Evolutionary conservation across 2,113 vertebrate species (phyloP).

Genomic region (Colius striatus): DNA sequence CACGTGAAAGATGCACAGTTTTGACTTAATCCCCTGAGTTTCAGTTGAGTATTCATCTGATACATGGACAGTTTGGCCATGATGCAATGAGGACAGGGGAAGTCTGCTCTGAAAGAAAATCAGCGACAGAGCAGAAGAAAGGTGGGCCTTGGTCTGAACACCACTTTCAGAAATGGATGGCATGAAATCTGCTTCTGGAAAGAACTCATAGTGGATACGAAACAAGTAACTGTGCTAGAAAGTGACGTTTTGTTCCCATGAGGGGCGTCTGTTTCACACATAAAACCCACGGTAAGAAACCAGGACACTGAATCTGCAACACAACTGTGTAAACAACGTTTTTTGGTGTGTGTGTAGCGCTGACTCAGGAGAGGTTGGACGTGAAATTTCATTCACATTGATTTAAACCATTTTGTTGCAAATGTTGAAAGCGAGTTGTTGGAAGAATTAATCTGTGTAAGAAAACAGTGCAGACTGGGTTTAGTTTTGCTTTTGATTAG

Average conservation of each 20-base stretch:
- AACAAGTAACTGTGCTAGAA: background rate
- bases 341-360: background rate
- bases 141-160: background rate
- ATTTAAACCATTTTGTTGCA: slow-evolving; percentile 5
- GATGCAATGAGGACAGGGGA: background rate
- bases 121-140: background rate
- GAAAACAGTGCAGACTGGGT: background rate
- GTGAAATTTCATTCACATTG: background rate
- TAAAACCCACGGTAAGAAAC: background rate
- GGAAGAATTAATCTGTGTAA: background rate
- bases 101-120: background rate
- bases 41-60: background rate
- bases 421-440: background rate
- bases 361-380: background rate
- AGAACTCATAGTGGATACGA: background rate
- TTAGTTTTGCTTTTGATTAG: background rate
- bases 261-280: background rate
- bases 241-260: background rate
- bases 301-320: slow-evolving; percentile 5
- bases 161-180: accelerated
- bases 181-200: background rate
- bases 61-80: background rate
- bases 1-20: background rate
- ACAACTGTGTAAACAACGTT: background rate
- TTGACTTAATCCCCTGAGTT: background rate